Base-by-base conservation (phyloP, 2,888 invertebrate genomes). In the Epinotia brunnichana region DNA sequence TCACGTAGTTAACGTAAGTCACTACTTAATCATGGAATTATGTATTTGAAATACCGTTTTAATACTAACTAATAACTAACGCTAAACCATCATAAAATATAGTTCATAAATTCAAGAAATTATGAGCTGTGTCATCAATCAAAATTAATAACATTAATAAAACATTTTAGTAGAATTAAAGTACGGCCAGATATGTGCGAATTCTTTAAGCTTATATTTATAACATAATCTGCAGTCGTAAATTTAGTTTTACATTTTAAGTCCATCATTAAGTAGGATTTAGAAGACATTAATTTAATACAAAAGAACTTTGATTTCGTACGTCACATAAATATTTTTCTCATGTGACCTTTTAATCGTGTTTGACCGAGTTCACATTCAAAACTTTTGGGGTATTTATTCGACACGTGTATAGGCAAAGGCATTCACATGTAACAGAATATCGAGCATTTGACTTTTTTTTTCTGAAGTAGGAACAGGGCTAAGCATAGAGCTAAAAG, bases 251-350 rank as follows among this genome's bases (percentile, higher is more conserved):
- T 56, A 54, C 51, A 48, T 51, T 57, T 21, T 57, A 71, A 74
- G 39, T 68, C 66, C 29, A 51, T 54, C 67, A 74, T 59, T 74
- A 67, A 64, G 41, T 68, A 61, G 70, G 56, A 70, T 70, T 66
- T 71, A 54, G 64, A 44, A 17, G 69, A 59, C 73, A 64, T 69
- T 73, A 57, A 73, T 61, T 51, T 48, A 19, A 56, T 41, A 54
- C 29, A 35, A 24, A 64, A 21, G 13, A 9, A 39, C 41, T 48
- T 39, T 57, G 21, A 54, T 41, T 56, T 15, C 17, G 15, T 57
- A 29, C 21, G 15, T 57, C 21, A 48, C 15, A 41, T 24, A 24
- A 24, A 9, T 35, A 35, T 63, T 70, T 64, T 70, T 35, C 35
- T 35, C 13, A 54, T 7, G 17, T 70, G n/a, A 51, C 51, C 24